Percentiles rank a stretch among this genome's conserved stretches.
These are phyloP conservation scores for Oenanthe oenanthe DNA, from an alignment of 2,113 vertebrate species.

Conservation along the genomic window DNA sequence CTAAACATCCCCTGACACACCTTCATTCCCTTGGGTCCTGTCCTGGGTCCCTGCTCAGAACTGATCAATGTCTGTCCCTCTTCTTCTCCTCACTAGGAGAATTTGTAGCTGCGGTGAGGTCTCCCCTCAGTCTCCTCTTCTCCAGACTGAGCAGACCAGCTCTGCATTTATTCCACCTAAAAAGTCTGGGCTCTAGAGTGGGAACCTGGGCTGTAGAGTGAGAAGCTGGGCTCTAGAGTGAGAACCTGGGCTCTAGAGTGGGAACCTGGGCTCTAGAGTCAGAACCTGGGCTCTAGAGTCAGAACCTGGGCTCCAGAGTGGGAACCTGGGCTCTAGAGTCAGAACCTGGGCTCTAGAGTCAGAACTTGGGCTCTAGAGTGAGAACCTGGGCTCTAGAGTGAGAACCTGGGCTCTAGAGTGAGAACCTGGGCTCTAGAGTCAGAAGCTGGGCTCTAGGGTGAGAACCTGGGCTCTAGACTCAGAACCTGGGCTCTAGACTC, in stretches of 20 bases:
- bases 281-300: background rate
- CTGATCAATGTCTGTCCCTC: background rate
- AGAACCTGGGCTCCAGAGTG: background rate
- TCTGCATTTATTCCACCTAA: background rate
- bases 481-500: background rate
- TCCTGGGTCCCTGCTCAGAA: background rate
- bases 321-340: no score
- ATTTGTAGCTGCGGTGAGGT: background rate
- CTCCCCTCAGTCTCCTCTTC: background rate
- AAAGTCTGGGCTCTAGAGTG: background rate
- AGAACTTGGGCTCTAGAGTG: background rate
- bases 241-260: background rate
- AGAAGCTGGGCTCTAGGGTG: background rate
- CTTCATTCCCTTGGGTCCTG: background rate
- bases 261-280: background rate
- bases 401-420: background rate
- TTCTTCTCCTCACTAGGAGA: background rate
- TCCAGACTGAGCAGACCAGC: background rate
- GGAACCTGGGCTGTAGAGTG: background rate
- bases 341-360: background rate
- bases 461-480: background rate
- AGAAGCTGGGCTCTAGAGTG: no score
- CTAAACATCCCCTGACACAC: background rate
- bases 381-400: background rate
- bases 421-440: background rate